Evolutionary conservation across 2,797 vertebrate species (phyloP).

Genomic region (Lutra lutra): DNA sequence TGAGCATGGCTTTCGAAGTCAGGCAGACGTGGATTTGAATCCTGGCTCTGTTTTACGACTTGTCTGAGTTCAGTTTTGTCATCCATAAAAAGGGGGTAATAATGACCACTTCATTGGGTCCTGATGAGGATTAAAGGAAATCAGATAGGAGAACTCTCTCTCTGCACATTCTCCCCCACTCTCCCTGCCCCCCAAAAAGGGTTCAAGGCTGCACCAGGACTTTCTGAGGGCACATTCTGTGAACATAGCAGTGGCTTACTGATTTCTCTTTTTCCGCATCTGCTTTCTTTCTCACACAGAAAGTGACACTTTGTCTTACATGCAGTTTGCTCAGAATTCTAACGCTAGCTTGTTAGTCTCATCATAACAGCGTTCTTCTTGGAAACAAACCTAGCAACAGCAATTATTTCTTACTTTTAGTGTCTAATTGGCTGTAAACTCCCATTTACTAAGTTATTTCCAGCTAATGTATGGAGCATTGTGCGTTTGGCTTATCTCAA

Average conservation of each 20-base stretch:
- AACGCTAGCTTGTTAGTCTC: constrained; percentile 49
- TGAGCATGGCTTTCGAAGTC: neutral
- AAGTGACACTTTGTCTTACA: neutral
- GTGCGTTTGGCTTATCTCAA: neutral
- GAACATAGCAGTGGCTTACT: neutral
- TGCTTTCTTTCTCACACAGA: neutral
- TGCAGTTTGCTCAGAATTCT: constrained; percentile 40
- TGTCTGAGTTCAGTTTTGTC: neutral
- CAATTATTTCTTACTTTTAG: constrained; percentile 70
- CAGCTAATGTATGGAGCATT: neutral
- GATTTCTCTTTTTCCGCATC: neutral
- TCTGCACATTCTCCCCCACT: neutral
- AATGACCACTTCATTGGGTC: neutral
- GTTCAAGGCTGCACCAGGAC: neutral
- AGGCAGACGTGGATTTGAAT: neutral
- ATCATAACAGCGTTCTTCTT: constrained; percentile 73
- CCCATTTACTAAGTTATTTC: constrained; percentile 42
- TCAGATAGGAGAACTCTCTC: neutral
- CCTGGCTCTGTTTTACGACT: neutral
- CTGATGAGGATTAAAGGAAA: neutral
- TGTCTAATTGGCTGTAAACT: constrained; percentile 65
- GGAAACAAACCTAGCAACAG: constrained; percentile 69
- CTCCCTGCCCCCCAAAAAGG: accelerated
- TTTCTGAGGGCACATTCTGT: neutral
- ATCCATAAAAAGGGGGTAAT: neutral